Conservation (phyloP, 2,888 invertebrate species). For the Pseudococcus viburni region DNA sequence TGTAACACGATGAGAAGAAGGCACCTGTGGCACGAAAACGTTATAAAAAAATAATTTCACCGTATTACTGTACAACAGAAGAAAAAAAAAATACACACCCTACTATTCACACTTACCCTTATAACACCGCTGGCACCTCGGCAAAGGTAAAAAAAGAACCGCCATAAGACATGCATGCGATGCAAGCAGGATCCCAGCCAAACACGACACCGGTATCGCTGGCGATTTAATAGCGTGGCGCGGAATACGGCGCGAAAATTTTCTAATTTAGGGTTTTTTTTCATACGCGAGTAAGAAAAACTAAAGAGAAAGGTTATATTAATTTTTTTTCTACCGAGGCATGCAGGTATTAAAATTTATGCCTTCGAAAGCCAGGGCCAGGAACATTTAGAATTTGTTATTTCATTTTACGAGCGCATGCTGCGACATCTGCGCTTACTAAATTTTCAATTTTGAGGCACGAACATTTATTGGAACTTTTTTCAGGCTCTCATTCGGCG, state of each 20-base stretch:
- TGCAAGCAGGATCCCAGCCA: background rate
- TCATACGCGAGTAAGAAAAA: background rate
- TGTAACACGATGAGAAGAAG: slow-evolving; percentile 17
- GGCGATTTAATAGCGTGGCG: slow-evolving; percentile 21
- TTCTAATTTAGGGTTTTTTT: slow-evolving; percentile 43
- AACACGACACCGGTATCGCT: background rate
- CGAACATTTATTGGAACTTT: slow-evolving; percentile 47
- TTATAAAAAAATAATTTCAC: slow-evolving; percentile 10
- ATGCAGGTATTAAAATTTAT: slow-evolving; percentile 53
- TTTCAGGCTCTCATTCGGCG: background rate
- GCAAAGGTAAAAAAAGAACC: background rate
- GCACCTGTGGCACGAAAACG: slow-evolving; percentile 22
- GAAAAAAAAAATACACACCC: background rate
- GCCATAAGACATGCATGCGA: slow-evolving; percentile 3
- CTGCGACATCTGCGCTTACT: slow-evolving; percentile 47
- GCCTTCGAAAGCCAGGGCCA: background rate
- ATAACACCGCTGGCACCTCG: background rate
- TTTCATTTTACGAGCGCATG: slow-evolving; percentile 52
- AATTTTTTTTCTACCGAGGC: slow-evolving; percentile 19
- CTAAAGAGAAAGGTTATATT: background rate
- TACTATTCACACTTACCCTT: background rate
- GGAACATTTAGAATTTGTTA: slow-evolving; percentile 46
- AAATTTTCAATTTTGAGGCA: slow-evolving; percentile 37
- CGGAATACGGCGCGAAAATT: background rate
- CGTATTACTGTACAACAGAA: background rate